phyloP scores from a whole-genome alignment of 2,888 invertebrate species.

The Macroteleia sp. region DNA sequence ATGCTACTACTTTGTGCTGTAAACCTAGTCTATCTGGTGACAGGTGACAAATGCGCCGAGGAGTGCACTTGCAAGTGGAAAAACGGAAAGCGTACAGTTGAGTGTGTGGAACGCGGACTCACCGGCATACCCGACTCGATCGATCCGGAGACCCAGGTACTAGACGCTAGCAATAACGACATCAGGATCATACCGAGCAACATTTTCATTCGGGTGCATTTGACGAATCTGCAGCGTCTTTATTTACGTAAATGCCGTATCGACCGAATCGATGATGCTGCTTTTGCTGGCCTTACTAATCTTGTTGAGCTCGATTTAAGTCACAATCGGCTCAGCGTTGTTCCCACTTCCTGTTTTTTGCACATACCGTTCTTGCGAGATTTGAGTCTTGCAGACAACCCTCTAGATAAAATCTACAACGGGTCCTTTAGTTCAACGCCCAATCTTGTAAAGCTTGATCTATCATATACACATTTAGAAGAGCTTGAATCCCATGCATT shows the following conservation, averaged over 20 bases:
- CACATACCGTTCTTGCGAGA: conserved; percentile 93
- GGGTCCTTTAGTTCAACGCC: conserved; percentile 90
- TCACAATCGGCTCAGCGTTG: conserved; percentile 91
- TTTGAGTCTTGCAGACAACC: conserved; percentile 91
- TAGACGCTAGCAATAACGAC: conserved; percentile 95
- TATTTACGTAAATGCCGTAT: conserved; percentile 93
- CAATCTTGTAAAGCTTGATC: conserved; percentile 91
- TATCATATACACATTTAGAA: conserved; percentile 92
- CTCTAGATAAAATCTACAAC: conserved; percentile 91
- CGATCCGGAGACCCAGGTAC: conserved; percentile 94
- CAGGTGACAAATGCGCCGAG: conserved; percentile 80
- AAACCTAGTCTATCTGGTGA: conserved; percentile 70
- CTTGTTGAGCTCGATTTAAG: conserved; percentile 95
- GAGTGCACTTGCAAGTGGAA: conserved; percentile 96
- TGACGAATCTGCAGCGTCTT: conserved; percentile 94
- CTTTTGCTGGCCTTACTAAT: conserved; percentile 94
- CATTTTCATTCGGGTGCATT: conserved; percentile 91
- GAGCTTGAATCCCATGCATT: conserved; percentile 91
- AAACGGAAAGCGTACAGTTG: conserved; percentile 95
- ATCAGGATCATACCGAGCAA: conserved; percentile 92
- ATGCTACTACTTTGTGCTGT: conserved; percentile 53
- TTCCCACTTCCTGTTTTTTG: conserved; percentile 92
- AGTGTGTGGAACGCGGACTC: conserved; percentile 93
- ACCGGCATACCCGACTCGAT: conserved; percentile 94
- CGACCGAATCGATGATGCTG: conserved; percentile 93